Evolutionary conservation across 2,888 invertebrate species (phyloP).

Genomic region (Thumatha senex): DNA sequence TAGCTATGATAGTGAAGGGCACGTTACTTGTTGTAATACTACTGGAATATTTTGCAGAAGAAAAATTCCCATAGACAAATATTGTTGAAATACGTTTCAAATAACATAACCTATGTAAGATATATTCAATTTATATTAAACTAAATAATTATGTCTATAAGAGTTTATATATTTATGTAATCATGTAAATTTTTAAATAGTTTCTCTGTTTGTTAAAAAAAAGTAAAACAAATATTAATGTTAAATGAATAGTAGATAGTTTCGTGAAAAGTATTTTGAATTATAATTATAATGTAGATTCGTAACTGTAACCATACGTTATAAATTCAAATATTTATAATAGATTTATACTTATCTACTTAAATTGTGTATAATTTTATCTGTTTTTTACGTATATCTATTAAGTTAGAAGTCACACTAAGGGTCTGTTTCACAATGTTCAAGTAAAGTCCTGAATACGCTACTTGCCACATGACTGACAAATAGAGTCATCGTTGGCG

Average conservation of each 20-base stretch:
- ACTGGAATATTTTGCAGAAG: no score
- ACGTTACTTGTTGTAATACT: no score
- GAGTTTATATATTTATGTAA: conserved; percentile 15
- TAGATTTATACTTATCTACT: conserved; percentile 16
- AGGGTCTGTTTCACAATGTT: no score
- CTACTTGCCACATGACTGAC: no score
- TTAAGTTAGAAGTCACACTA: no score
- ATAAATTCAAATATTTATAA: conserved; percentile 14
- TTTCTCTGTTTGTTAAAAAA: conserved; percentile 31
- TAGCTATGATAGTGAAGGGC: no score
- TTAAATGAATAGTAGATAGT: conserved; percentile 40
- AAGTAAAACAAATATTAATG: conserved; percentile 27
- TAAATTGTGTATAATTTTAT: neutral
- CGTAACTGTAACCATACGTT: conserved; percentile 25
- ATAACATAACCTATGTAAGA: neutral
- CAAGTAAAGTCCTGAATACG: no score
- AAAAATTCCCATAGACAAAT: no score
- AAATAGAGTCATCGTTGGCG: no score
- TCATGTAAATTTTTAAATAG: conserved; percentile 13
- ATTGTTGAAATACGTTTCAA: conserved; percentile 2
- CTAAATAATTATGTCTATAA: neutral
- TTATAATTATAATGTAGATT: conserved; percentile 33
- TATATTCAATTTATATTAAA: neutral
- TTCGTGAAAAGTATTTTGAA: conserved; percentile 34
- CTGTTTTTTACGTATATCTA: neutral